A percentile compares a stretch with the other conserved stretches of the same genome.
Conservation (phyloP, 2,113 vertebrate species). For the Tympanuchus pallidicinctus region DNA sequence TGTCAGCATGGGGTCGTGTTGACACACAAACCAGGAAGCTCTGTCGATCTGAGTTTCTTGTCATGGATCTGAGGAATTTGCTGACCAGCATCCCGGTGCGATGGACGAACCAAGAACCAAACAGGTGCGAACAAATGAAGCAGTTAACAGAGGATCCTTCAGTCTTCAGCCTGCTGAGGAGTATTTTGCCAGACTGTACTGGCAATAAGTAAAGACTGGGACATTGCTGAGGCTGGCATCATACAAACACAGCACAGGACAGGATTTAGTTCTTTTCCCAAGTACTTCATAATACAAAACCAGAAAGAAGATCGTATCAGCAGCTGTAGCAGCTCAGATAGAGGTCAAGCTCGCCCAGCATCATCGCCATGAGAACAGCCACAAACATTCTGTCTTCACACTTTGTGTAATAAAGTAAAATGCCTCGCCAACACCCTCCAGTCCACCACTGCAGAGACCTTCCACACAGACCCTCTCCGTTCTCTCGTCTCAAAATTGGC, state of each 20-base stretch:
- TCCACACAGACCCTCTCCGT: background rate
- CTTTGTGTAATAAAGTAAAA: background rate
- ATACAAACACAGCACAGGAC: background rate
- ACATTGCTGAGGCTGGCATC: background rate
- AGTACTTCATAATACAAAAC: background rate
- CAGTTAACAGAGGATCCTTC: background rate
- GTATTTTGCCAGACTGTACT: background rate
- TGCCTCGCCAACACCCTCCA: background rate
- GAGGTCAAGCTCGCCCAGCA: background rate
- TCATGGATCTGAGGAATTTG: background rate
- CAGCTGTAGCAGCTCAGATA: background rate
- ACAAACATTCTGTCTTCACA: background rate
- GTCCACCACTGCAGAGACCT: background rate
- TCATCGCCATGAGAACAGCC: background rate
- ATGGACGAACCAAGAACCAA: background rate
- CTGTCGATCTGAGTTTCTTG: fast-evolving
- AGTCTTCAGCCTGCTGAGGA: background rate
- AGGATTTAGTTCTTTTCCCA: fast-evolving
- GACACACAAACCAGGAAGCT: background rate
- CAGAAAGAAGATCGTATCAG: background rate
- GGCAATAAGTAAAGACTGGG: fast-evolving
- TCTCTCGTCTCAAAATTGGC: background rate
- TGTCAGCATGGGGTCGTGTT: background rate
- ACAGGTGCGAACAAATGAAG: background rate
- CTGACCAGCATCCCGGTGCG: fast-evolving